Evolutionary conservation across 35 echinoderm and acorn worm genomes (phyloP), one percentile per base, ranked within the genome.

Genomic region (Diadema setosum): DNA sequence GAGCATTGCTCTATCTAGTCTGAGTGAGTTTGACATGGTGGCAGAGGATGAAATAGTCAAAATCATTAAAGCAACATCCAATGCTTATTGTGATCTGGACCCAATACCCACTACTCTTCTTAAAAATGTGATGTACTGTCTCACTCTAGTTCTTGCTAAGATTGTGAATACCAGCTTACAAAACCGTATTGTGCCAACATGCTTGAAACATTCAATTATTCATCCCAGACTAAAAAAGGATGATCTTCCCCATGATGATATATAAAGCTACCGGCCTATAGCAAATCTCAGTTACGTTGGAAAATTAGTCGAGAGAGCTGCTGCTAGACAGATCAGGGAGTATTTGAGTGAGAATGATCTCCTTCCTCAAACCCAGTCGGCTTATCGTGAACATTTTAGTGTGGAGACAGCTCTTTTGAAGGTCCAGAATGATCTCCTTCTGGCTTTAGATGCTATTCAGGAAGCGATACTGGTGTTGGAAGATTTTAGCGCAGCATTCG

Each of bases 401-500:
- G 36, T 41, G 9, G 83, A 85, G 52, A 85, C 83, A 26, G 83
- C 83, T 24, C 55, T 85, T 8, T 32, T 61, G 27, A 27, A 42
- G 5, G 83, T 85, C 39, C 50, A 59, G 4, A 85, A 61, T 25
- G 83, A 85, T 55, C 12, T 85, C 5, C 59, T 85, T 11, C 52
- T 63, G 3, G 83, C 83, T 12, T 11, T 61, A 2, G 83, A 85
- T 65, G 27, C 59, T 42, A 6, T 17, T 16, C 25, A 69, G 24
- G 83, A 85, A 20, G 83, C 59, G 20, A 14, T 63, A 63, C 50
- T 85, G 21, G 52, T 85, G 7, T 42, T 85, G 25, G 33, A 63
- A 9, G 83, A 85, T 61, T 65, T 70, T 85, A 23, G n/a, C 4
- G 18, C 83, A 58, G 83, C 46, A 18, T 85, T 85, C 59, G 83